phyloP scores from a whole-genome alignment of 2,888 invertebrate genomes.

The Hoplodrina ambigua region DNA sequence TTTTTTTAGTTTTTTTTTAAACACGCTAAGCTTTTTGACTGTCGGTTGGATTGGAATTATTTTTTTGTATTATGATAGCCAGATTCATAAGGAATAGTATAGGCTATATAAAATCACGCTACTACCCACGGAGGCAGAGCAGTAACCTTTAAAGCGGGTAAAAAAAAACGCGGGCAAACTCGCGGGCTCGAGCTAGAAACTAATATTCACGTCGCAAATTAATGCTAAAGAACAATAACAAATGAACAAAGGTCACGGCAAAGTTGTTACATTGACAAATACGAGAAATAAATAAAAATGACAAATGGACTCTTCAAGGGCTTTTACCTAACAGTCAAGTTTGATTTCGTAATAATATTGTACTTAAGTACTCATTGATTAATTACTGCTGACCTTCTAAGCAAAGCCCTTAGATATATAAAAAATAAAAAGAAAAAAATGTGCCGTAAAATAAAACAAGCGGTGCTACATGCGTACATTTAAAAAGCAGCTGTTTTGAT shows the following conservation, averaged over 20 bases:
- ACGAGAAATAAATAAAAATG: constrained; percentile 7
- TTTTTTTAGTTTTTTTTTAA: too few relatives aligned
- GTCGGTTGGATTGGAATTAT: too few relatives aligned
- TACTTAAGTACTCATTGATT: not conserved
- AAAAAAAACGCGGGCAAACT: too few relatives aligned
- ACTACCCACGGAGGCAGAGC: too few relatives aligned
- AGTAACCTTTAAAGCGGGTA: too few relatives aligned
- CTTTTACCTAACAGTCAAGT: constrained; percentile 4
- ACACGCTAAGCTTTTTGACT: too few relatives aligned
- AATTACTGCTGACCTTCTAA: not conserved
- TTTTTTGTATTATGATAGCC: too few relatives aligned
- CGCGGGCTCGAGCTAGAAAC: too few relatives aligned
- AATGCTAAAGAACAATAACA: constrained; percentile 11
- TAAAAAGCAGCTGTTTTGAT: too few relatives aligned
- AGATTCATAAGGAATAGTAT: too few relatives aligned
- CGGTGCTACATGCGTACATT: too few relatives aligned
- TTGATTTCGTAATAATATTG: constrained; percentile 21
- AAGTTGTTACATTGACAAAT: not conserved
- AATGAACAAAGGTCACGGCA: not conserved
- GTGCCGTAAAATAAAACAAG: not conserved
- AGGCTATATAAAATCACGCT: too few relatives aligned
- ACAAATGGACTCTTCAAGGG: not conserved
- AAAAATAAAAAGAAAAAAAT: constrained; percentile 8
- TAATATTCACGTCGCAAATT: not conserved
- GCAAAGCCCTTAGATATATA: constrained; percentile 6